Percentiles rank a stretch among this genome's conserved stretches.
These are phyloP conservation scores for Takifugu bimaculatus DNA, from an alignment of 2,113 vertebrate genomes.

Conservation along the genomic window DNA sequence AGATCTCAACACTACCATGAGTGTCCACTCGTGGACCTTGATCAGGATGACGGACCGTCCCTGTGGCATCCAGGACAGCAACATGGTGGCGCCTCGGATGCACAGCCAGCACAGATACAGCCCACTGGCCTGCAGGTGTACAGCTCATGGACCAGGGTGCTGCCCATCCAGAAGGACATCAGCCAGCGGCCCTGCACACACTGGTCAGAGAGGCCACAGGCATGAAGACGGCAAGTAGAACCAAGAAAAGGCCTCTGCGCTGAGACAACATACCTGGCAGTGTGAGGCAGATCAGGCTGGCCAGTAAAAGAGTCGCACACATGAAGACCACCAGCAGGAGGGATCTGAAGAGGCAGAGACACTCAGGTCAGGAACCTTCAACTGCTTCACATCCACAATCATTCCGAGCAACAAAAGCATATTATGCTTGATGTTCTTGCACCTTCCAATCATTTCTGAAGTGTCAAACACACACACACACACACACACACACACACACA, in stretches of 20 bases:
- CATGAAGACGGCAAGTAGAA: neutral
- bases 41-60: slow-evolving; percentile 87
- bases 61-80: slow-evolving; percentile 96
- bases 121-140: slow-evolving; percentile 97
- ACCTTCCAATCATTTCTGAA: too few species aligned
- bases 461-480: too few species aligned
- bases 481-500: too few species aligned
- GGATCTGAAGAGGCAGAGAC: slow-evolving; percentile 75
- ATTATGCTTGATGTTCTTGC: too few species aligned
- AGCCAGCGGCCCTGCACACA: slow-evolving; percentile 92
- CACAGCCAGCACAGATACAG: slow-evolving; percentile 95
- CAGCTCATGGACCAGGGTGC: slow-evolving; percentile 90
- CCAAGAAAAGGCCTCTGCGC: neutral
- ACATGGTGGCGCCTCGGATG: slow-evolving; percentile 85
- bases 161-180: slow-evolving; percentile 98
- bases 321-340: slow-evolving; percentile 89
- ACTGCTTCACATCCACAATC: too few species aligned
- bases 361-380: too few species aligned
- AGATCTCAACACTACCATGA: slow-evolving; percentile 78
- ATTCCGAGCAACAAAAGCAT: too few species aligned
- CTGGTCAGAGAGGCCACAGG: slow-evolving; percentile 59
- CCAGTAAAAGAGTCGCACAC: slow-evolving; percentile 89
- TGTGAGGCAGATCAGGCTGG: slow-evolving; percentile 95
- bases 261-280: slow-evolving; percentile 81
- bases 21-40: slow-evolving; percentile 95